phyloP scores from a whole-genome alignment of 2,888 invertebrate species.

The Pandemis corylana region DNA sequence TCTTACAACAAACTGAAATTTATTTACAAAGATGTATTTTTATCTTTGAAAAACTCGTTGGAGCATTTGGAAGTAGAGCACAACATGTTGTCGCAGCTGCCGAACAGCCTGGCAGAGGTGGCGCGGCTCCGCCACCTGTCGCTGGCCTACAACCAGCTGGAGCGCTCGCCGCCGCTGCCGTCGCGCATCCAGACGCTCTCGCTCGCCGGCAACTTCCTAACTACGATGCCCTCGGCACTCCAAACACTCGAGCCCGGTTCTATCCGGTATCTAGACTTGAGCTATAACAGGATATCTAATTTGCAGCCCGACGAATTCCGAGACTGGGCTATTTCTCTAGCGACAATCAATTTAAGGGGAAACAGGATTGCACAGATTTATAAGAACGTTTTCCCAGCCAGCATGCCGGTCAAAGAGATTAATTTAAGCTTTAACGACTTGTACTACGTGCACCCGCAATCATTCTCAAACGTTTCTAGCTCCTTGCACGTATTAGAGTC shows the following conservation, averaged over 20 bases:
- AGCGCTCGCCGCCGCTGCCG: constrained; percentile 86
- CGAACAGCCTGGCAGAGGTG: constrained; percentile 88
- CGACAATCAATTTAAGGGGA: constrained; percentile 92
- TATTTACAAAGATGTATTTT: constrained; percentile 89
- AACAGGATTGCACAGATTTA: constrained; percentile 91
- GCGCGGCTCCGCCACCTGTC: constrained; percentile 91
- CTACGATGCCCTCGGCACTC: constrained; percentile 89
- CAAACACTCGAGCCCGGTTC: constrained; percentile 90
- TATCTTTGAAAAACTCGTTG: constrained; percentile 88
- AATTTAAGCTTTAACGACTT: constrained; percentile 96
- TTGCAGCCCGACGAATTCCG: constrained; percentile 91
- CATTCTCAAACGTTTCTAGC: constrained; percentile 91
- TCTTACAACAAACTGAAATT: constrained; percentile 90
- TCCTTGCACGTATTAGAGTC: constrained; percentile 93
- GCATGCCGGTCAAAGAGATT: constrained; percentile 92
- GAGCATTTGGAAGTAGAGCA: constrained; percentile 94
- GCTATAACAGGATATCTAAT: constrained; percentile 93
- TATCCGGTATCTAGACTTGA: constrained; percentile 92
- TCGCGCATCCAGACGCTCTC: constrained; percentile 90
- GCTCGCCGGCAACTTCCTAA: constrained; percentile 92
- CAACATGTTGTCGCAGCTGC: constrained; percentile 89
- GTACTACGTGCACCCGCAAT: constrained; percentile 91
- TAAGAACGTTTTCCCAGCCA: constrained; percentile 89
- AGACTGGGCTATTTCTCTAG: constrained; percentile 91
- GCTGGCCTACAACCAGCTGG: constrained; percentile 89